Evolutionary conservation across 2,113 vertebrate genomes (phyloP), one percentile per base, ranked within the genome.

Genomic region (Ptychochromis oligacanthus): DNA sequence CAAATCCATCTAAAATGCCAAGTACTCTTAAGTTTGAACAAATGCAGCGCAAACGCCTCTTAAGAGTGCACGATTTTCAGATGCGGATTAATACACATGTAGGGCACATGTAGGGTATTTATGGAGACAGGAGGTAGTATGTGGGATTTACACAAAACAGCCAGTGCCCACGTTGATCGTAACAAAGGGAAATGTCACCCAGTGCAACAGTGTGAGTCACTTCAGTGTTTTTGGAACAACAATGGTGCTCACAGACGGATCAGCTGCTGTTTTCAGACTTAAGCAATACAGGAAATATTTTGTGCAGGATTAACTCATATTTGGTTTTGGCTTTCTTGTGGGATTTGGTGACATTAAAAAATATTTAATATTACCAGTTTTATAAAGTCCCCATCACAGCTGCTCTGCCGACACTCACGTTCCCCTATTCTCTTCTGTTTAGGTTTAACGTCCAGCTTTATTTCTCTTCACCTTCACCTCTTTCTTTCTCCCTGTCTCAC

Each of bases 211-310:
- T 70, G 62, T 70, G 62, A 58, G 24, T 80, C 64, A 80, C 46
- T 72, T 72, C 46, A 72, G 26, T 34, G 46, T 72, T 72, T 72
- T 31, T 72, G 46, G 67, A 72, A 10, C 46, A 72, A 72, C 67
- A 54, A 31, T 52, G 67, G 67, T 31, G 26, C 67, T 72, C 26
- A 34, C 4, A 52, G 46, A 54, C 2, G 6, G 34, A 31, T n/a
- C 52, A 54, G 26, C 67, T 54, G 26, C 67, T 34, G 9, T 22
- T 56, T 55, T 55, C 54, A 55, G 10, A 22, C n/a, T 7, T 54
- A 20, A 20, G 24, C 20, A 43, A 31, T 52, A 2, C 15, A 18
- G 15, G 18, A 52, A 52, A 52, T 17, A 52, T 13, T 17, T 54
- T 31, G 40, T 67, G 64, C 28, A 14, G 5, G 0, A 49, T 67